Evolutionary conservation across 2,113 vertebrate genomes (phyloP).

Genomic region (Colossoma macropomum): DNA sequence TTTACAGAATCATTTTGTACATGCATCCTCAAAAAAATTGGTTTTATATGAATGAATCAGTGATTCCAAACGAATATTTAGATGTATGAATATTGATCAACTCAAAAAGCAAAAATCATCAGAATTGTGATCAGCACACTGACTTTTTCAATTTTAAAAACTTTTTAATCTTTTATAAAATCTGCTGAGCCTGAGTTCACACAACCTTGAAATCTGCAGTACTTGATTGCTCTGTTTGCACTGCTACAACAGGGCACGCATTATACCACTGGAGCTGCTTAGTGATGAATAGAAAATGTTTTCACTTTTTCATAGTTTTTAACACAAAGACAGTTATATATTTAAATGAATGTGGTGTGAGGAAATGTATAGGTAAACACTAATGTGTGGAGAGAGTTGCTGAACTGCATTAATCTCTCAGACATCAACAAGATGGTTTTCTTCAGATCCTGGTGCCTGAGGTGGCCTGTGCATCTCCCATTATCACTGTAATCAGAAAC

Average conservation of each 20-base stretch:
- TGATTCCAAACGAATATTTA: no score
- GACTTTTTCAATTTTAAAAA: no score
- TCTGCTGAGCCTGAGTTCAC: background rate
- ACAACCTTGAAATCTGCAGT: background rate
- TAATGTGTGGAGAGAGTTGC: background rate
- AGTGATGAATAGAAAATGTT: background rate
- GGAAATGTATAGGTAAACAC: background rate
- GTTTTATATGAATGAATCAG: no score
- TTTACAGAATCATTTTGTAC: no score
- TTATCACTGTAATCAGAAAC: background rate
- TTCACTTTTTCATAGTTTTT: background rate
- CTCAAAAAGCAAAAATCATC: no score
- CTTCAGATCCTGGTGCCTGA: background rate
- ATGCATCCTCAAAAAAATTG: no score
- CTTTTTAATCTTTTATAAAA: no score
- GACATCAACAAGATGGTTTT: background rate
- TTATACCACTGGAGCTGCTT: background rate
- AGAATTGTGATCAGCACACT: no score
- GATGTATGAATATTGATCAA: no score
- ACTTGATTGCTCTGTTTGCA: background rate
- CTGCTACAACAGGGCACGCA: background rate
- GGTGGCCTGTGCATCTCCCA: background rate
- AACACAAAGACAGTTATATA: background rate
- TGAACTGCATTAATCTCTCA: background rate
- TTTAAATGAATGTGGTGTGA: conserved; percentile 1